phyloP scores from a whole-genome alignment of 2,797 vertebrate species.

The Borostomias antarcticus region DNA sequence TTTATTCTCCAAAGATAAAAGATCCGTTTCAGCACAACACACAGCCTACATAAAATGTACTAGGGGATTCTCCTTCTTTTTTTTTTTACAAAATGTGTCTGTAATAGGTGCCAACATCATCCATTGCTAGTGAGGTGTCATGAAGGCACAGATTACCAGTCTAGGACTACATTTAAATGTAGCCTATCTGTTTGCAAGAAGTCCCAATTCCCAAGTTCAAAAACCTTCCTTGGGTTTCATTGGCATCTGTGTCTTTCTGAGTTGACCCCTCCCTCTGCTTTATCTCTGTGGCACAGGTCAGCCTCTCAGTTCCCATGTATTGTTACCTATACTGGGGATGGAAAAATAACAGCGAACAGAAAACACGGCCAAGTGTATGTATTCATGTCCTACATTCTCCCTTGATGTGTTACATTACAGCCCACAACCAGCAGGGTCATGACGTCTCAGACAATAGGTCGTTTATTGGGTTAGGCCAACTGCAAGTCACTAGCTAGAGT shows the following conservation, averaged over 20 bases:
- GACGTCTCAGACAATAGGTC: not conserved
- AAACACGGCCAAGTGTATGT: constrained; percentile 32
- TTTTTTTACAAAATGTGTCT: constrained; percentile 6
- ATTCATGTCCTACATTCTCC: constrained; percentile 18
- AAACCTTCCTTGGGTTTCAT: constrained; percentile 63
- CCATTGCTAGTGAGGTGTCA: not conserved
- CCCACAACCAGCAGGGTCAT: not conserved
- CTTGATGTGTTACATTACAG: constrained; percentile 2
- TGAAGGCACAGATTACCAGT: too few species aligned
- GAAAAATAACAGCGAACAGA: constrained; percentile 25
- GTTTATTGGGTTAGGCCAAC: not conserved
- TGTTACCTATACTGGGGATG: constrained; percentile 40
- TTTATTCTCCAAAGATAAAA: constrained; percentile 64
- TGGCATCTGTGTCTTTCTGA: constrained; percentile 42
- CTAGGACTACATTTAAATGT: constrained; percentile 28
- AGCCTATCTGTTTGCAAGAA: constrained; percentile 41
- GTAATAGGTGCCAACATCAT: not conserved
- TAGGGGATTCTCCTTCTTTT: constrained; percentile 18
- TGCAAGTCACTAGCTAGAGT: not conserved
- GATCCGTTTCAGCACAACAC: constrained; percentile 45
- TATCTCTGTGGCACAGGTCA: constrained; percentile 59
- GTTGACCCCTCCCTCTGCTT: constrained; percentile 57
- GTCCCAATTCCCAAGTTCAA: constrained; percentile 58
- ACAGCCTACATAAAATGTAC: constrained; percentile 45
- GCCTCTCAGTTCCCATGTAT: constrained; percentile 55